These are phyloP conservation scores for Pseudomyrmex gracilis DNA, from an alignment of 1,140 invertebrate genomes.

Conservation along the genomic window DNA sequence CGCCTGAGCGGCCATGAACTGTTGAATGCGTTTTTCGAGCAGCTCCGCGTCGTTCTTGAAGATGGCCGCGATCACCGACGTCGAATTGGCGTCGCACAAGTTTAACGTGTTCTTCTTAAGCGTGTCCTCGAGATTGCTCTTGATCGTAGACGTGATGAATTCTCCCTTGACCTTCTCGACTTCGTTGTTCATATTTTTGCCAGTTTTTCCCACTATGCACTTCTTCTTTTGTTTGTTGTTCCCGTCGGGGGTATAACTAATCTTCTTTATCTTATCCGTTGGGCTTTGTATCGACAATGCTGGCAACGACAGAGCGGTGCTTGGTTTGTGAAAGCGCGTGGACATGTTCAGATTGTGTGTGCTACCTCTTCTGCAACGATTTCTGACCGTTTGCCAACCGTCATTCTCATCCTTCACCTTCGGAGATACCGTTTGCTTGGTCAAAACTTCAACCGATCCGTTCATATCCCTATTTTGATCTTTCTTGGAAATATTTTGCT, in stretches of 20 bases:
- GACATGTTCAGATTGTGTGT: constrained; percentile 83
- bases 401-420: constrained; percentile 81
- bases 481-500: constrained; percentile 55
- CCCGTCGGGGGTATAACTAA: constrained; percentile 74
- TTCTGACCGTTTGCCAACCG: constrained; percentile 89
- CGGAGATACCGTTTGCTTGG: constrained; percentile 64
- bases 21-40: constrained; percentile 85
- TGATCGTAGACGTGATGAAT: constrained; percentile 56
- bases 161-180: constrained; percentile 76
- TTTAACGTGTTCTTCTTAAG: constrained; percentile 60
- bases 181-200: constrained; percentile 74
- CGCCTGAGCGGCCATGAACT: constrained; percentile 84
- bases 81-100: constrained; percentile 80
- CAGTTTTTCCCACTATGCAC: constrained; percentile 71
- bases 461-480: constrained; percentile 75
- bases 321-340: constrained; percentile 86
- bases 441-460: constrained; percentile 79
- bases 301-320: constrained; percentile 87
- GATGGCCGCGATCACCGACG: constrained; percentile 83
- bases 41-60: constrained; percentile 86
- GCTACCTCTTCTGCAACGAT: constrained; percentile 84
- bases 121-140: constrained; percentile 65
- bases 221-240: constrained; percentile 72
- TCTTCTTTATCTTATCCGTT: constrained; percentile 82
- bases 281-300: constrained; percentile 85